Conservation (phyloP, 1,140 invertebrate genomes). For the Thaumatotibia leucotreta region DNA sequence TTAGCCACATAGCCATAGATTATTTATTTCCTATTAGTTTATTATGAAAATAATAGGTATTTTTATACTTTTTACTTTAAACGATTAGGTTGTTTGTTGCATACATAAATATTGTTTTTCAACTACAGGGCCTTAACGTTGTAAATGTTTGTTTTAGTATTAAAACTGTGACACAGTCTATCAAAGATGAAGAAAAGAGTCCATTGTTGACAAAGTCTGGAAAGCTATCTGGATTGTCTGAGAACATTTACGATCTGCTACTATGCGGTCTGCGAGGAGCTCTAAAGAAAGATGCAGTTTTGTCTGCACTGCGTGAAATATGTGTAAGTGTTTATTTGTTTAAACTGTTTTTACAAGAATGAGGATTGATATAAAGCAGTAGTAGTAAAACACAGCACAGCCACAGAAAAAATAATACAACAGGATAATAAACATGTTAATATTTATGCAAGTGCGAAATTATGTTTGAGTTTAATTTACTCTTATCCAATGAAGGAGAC, state of each 20-base stretch:
- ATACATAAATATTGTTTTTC: background rate
- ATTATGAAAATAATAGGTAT: no score
- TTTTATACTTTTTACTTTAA: background rate
- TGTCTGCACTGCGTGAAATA: constrained; percentile 82
- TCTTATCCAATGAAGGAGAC: no score
- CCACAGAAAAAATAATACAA: no score
- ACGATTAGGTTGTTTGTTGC: background rate
- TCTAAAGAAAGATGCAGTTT: constrained; percentile 84
- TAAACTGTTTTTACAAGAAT: background rate
- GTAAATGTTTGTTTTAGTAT: constrained; percentile 66
- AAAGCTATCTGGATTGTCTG: constrained; percentile 73
- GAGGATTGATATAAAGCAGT: no score
- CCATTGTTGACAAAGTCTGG: constrained; percentile 76
- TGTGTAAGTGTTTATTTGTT: constrained; percentile 75
- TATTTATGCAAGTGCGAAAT: no score
- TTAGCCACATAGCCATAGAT: background rate
- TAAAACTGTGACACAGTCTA: constrained; percentile 70
- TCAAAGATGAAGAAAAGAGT: constrained; percentile 76
- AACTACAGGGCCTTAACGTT: background rate
- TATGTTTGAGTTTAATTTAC: no score
- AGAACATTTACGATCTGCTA: constrained; percentile 80
- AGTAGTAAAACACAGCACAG: no score
- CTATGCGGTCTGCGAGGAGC: constrained; percentile 82
- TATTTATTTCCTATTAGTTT: no score
- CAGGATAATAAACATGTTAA: no score